Conservation (phyloP, 2,113 vertebrate genomes). For the Axis porcinus region DNA sequence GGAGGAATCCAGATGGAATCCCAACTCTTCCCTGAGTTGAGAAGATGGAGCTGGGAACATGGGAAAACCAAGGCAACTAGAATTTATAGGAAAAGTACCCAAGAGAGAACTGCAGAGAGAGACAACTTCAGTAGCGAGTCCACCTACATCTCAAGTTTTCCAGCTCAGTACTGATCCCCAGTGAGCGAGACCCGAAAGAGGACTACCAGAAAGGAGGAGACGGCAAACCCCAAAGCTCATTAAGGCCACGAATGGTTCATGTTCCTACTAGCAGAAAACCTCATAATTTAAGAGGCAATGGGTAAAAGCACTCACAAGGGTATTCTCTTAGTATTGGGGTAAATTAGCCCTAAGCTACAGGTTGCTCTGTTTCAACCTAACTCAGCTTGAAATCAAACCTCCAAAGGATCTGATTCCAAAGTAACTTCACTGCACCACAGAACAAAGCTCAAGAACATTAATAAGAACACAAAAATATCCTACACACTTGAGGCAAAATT, state of each 20-base stretch:
- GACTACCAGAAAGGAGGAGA: neutral
- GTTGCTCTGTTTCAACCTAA: neutral
- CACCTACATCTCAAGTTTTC: neutral
- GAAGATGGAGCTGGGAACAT: neutral
- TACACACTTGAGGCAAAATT: neutral
- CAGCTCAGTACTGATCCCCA: neutral
- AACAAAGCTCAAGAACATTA: slow-evolving; percentile 18
- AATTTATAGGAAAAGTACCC: neutral
- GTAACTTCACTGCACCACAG: neutral
- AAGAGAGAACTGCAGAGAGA: neutral
- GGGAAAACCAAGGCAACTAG: neutral
- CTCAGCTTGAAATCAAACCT: neutral
- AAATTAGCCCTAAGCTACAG: neutral
- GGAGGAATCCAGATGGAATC: neutral
- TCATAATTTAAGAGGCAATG: neutral
- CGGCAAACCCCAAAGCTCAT: neutral
- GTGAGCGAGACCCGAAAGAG: neutral
- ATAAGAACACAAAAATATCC: neutral
- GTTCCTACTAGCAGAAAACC: neutral
- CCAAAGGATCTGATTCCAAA: neutral
- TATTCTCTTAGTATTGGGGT: neutral
- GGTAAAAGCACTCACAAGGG: neutral
- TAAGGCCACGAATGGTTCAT: neutral
- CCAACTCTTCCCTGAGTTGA: neutral
- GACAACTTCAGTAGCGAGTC: too few species aligned